Percentiles rank a stretch among this genome's conserved stretches.
phyloP scores from a whole-genome alignment of 2,113 vertebrate species.

The Cranoglanis bouderius region DNA sequence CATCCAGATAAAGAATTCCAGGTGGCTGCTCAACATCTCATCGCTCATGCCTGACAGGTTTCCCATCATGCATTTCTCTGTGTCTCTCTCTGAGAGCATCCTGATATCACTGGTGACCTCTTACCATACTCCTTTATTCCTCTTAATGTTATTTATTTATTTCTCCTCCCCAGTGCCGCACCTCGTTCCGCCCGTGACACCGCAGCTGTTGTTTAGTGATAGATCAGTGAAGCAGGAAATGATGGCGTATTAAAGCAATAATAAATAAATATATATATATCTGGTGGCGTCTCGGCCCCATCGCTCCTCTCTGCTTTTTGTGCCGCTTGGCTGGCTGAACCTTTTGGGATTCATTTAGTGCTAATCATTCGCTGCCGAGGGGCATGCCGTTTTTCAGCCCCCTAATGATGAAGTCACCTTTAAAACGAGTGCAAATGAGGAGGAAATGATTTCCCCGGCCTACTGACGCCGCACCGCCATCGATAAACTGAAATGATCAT shows the following conservation, averaged over 20 bases:
- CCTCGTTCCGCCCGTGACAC: conserved; percentile 66
- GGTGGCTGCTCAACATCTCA: background rate
- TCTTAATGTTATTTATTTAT: conserved; percentile 49
- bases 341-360: conserved; percentile 82
- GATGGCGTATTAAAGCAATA: conserved; percentile 73
- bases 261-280: conserved; percentile 66
- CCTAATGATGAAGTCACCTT: conserved; percentile 81
- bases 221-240: conserved; percentile 94
- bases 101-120: conserved; percentile 75
- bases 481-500: conserved; percentile 60
- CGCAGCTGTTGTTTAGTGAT: conserved; percentile 89
- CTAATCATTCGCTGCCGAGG: conserved; percentile 83
- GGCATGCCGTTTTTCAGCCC: conserved; percentile 78
- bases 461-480: conserved; percentile 64
- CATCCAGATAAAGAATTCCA: background rate
- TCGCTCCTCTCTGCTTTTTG: conserved; percentile 75
- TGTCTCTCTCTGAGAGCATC: conserved; percentile 69
- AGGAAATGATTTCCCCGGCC: conserved; percentile 72
- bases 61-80: conserved; percentile 65
- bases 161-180: conserved; percentile 61
- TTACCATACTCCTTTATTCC: conserved; percentile 66
- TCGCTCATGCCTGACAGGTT: background rate
- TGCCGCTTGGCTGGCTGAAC: conserved; percentile 73
- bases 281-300: conserved; percentile 68
- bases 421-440: conserved; percentile 79